Percentiles rank a stretch among this genome's conserved stretches.
These are phyloP conservation scores for Axis porcinus DNA, from an alignment of 2,113 vertebrate genomes.

Conservation along the genomic window DNA sequence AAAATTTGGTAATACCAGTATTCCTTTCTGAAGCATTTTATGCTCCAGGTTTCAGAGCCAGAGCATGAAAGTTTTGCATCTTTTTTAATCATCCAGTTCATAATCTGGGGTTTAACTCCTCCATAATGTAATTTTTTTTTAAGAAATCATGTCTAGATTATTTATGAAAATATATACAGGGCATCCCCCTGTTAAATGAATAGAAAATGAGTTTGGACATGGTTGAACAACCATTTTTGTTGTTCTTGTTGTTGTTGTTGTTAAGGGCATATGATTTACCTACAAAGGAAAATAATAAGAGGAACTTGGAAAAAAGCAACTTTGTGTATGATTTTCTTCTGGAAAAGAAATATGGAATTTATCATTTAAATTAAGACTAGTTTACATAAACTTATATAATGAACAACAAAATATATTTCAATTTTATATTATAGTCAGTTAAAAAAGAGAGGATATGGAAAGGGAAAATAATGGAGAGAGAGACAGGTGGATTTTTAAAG, in stretches of 20 bases:
- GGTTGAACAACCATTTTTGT: background rate
- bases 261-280: background rate
- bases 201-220: background rate
- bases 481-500: background rate
- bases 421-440: background rate
- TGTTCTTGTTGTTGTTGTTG: background rate
- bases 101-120: background rate
- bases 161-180: constrained; percentile 16
- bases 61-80: background rate
- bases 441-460: background rate
- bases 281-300: background rate
- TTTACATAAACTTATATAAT: background rate
- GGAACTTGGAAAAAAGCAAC: background rate
- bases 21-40: background rate
- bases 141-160: background rate
- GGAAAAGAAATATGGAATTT: background rate
- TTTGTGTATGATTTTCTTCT: background rate
- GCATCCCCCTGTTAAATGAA: background rate
- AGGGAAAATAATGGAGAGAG: background rate
- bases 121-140: background rate
- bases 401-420: background rate
- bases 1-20: background rate
- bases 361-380: constrained; percentile 34
- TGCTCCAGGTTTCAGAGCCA: background rate
- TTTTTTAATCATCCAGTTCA: background rate